Evolutionary conservation across 2,888 invertebrate species (phyloP).

Genomic region (Ditylenchus weischeri): DNA sequence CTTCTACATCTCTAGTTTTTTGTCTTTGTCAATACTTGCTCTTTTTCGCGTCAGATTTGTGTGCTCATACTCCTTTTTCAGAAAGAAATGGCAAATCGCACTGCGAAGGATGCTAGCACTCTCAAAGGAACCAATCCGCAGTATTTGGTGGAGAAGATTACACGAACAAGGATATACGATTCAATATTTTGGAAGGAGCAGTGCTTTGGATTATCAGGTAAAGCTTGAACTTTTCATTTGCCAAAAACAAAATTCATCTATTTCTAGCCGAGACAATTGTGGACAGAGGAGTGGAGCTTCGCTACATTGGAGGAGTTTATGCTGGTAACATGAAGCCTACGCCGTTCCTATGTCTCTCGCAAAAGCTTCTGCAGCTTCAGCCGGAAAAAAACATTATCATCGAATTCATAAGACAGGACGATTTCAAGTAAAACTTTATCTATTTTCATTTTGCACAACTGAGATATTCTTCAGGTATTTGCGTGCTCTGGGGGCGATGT

Average conservation of each 20-base stretch:
- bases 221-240: background rate
- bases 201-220: slow-evolving; percentile 80
- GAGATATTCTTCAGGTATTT: slow-evolving; percentile 69
- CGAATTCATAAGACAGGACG: slow-evolving; percentile 97
- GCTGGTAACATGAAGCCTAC: slow-evolving; percentile 87
- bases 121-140: slow-evolving; percentile 99
- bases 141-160: slow-evolving; percentile 97
- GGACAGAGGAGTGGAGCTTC: slow-evolving; percentile 96
- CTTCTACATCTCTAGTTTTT: too few relatives aligned
- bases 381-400: slow-evolving; percentile 99
- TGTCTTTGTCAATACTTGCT: too few relatives aligned
- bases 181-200: slow-evolving; percentile 99
- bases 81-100: slow-evolving; percentile 60
- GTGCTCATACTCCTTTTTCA: too few relatives aligned
- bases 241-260: background rate
- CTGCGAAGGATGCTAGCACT: slow-evolving; percentile 95
- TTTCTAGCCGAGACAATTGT: slow-evolving; percentile 82
- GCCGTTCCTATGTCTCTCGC: slow-evolving; percentile 52
- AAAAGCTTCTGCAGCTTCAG: slow-evolving; percentile 76
- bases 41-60: too few relatives aligned
- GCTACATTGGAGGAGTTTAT: slow-evolving; percentile 87
- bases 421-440: slow-evolving; percentile 73
- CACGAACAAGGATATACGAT: slow-evolving; percentile 93
- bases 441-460: slow-evolving; percentile 18
- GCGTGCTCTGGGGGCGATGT: slow-evolving; percentile 89